phyloP scores from a whole-genome alignment of 2,888 invertebrate species.

The Sesamia inferens region DNA sequence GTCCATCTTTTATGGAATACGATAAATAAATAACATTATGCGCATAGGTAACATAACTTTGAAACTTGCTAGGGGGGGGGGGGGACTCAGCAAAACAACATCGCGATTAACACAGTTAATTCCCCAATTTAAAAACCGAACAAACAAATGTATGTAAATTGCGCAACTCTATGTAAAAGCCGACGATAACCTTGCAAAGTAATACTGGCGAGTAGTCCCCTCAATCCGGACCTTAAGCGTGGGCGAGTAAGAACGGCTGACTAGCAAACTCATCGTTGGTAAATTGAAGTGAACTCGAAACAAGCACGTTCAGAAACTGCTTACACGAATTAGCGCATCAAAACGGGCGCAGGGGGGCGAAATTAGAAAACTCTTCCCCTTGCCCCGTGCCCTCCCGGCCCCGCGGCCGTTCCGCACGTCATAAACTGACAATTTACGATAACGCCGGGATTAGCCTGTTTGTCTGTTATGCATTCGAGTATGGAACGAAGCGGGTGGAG shows the following conservation, averaged over 20 bases:
- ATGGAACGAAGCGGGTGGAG: conserved; percentile 70
- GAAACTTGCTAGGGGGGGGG: conserved; percentile 64
- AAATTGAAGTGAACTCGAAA: conserved; percentile 86
- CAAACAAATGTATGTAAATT: conserved; percentile 90
- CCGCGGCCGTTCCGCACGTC: conserved; percentile 89
- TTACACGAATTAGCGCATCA: conserved; percentile 90
- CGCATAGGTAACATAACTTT: conserved; percentile 64
- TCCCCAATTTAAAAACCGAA: conserved; percentile 89
- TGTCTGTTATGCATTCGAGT: conserved; percentile 88
- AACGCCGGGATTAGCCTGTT: conserved; percentile 90
- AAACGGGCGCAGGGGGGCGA: conserved; percentile 86
- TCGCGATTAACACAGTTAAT: conserved; percentile 87
- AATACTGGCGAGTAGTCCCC: conserved; percentile 23
- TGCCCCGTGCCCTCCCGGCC: conserved; percentile 68
- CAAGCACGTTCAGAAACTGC: conserved; percentile 89
- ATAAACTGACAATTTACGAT: conserved; percentile 91
- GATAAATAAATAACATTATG: conserved; percentile 65
- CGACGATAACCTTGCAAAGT: conserved; percentile 81
- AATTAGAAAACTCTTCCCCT: conserved; percentile 87
- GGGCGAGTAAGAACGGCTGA: conserved; percentile 62
- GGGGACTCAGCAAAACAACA: conserved; percentile 78
- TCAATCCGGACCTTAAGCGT: conserved; percentile 69
- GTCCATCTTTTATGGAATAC: conserved; percentile 63
- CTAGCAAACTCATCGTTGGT: conserved; percentile 69
- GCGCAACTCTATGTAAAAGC: conserved; percentile 88